Evolutionary conservation across 2,797 vertebrate genomes (phyloP), one percentile per base, ranked within the genome.

Genomic region (Chiloscyllium punctatum): DNA sequence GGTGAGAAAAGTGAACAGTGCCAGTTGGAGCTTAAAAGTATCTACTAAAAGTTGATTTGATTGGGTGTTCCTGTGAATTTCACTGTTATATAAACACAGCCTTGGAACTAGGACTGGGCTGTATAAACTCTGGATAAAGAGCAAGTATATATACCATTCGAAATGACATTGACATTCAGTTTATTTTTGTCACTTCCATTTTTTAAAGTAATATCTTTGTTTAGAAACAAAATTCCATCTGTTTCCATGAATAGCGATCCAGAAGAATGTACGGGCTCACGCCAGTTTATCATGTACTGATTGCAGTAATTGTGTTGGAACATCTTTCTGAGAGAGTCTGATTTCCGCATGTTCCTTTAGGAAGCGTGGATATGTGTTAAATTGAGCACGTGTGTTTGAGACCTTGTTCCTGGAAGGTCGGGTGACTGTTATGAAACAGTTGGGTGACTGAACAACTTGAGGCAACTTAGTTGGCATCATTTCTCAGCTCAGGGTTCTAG

Each of bases 111-210:
- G 9, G 57, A 13, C 57, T 62, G 8, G 90, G 8, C 23, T 13
- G 11, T 69, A 62, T 92, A 18, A 42, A 7, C 42, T 84, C 90
- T 69, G n/a, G 66, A 37, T 25, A 23, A n/a, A 27, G 62, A 69
- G n/a, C n/a, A 68, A 69, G 18, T 92, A 69, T n/a, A 25, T 92
- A 3, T 18, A 37, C 57, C 33, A 66, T 21, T 69, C 15, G 1
- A 68, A 68, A 91, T 25, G 66, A 92, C 90, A 68, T 91, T 6
- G 66, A 5, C 8, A 37, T 42, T 92, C 18, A 11, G 23, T n/a
- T 92, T 92, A 92, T 92, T 68, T 92, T 42, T 42, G 90, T 92
- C 66, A 62, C 62, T 92, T 92, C 90, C 5, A 23, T 23, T 92
- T 69, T 48, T 68, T 92, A 69, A 69, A 92, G 90, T 92, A 69